These are phyloP conservation scores for Acrocyrtus sp. DNA, from an alignment of 2,888 invertebrate genomes.

Conservation along the genomic window DNA sequence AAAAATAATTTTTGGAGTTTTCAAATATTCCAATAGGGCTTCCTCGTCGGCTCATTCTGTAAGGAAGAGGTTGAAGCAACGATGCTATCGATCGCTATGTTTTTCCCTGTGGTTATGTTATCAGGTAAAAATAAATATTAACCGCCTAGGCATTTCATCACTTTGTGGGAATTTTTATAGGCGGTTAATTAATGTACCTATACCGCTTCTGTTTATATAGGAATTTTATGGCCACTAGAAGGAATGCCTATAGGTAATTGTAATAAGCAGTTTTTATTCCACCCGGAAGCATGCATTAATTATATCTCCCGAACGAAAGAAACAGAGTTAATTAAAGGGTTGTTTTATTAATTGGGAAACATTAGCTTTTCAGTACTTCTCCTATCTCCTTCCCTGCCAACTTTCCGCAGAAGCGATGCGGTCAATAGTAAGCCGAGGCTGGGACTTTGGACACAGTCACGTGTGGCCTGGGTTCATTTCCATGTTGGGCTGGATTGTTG, in stretches of 20 bases:
- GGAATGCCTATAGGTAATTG: slow-evolving; percentile 90
- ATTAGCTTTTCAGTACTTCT: slow-evolving; percentile 69
- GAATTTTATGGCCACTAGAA: slow-evolving; percentile 91
- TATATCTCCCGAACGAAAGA: too few species aligned
- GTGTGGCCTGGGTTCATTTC: slow-evolving; percentile 46
- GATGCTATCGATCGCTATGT: slow-evolving; percentile 68
- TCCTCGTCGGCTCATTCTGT: slow-evolving; percentile 91
- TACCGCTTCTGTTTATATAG: slow-evolving; percentile 8
- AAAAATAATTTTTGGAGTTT: slow-evolving; percentile 4
- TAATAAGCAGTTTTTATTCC: too few species aligned
- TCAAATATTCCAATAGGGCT: slow-evolving; percentile 70
- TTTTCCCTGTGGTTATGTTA: slow-evolving; percentile 54
- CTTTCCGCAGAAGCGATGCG: slow-evolving; percentile 45
- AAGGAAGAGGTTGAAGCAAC: slow-evolving; percentile 92
- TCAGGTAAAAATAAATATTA: slow-evolving; percentile 24
- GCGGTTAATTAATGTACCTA: background rate
- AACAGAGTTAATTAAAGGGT: too few species aligned
- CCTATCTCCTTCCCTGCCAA: slow-evolving; percentile 66
- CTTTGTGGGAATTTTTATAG: background rate
- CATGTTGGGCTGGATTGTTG: slow-evolving; percentile 27
- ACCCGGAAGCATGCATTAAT: too few species aligned
- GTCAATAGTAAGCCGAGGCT: slow-evolving; percentile 50
- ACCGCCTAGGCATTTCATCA: too few species aligned
- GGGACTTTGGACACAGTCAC: slow-evolving; percentile 36
- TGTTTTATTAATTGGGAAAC: too few species aligned